Evolutionary conservation across 1,140 invertebrate species (phyloP), one percentile per base, ranked within the genome.

Genomic region (Macrobrachium rosenbergii): DNA sequence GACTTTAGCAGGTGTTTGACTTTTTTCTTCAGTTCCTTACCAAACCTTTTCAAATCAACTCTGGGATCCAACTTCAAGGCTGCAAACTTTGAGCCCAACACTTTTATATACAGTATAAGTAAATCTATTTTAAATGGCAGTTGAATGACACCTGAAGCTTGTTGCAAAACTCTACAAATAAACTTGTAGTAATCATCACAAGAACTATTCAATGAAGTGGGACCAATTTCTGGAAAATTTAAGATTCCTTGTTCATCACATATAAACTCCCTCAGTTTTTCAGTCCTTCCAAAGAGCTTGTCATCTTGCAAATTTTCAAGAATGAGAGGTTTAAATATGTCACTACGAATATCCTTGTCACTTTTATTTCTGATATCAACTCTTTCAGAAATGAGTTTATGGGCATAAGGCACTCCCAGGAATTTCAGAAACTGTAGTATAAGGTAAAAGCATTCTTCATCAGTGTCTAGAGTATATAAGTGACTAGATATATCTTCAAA

Each of bases 401-500:
- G 11, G 62, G 75, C 69, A 43, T 63, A 73, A 88, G 62, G 77
- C 7, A 81, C 84, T 28, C 60, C 85, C 75, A 92, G 82, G 89
- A 93, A 91, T 37, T 90, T 75, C 0, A 93, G 88, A 89, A 93
- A 93, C 21, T 88, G 73, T 21, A 90, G 28, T 0, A 93, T 75
- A 1, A 93, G 77, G 52, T 90, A 80, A 86, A 91, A 91, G 73
- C 91, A 90, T 5, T 91, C 80, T 19, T 91, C 75, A 52, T 90
- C 89, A 63, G 88, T 80, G 16, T 89, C 73, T 2, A 93, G 78
- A 21, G 67, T 64, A 84, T 93, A 92, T 21, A 93, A 81, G 75
- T 90, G 89, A 10, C 90, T 90, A 17, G 89, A 87, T 10, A 93
- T 90, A 89, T 93, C 92, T 85, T 93, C 93, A 89, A 92, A 91